Base-by-base conservation (phyloP, 2,113 vertebrate species). In the Pterocles burchelli region DNA sequence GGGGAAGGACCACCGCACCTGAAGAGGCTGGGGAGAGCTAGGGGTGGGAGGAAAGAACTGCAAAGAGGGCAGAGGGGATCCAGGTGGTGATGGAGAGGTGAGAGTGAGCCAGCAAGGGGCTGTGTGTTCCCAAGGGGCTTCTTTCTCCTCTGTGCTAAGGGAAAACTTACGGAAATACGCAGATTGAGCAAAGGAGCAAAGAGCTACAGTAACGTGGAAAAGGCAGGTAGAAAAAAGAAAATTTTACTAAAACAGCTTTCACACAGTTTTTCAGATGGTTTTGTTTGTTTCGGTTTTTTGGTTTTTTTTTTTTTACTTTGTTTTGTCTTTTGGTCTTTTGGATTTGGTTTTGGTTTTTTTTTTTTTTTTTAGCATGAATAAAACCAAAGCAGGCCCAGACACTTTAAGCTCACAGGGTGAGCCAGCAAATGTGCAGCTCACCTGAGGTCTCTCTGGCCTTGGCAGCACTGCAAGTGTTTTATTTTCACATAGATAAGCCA, bases 401-500 rank as follows among this genome's bases (percentile, higher is more conserved):
- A 48, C n/a, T 72, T 81, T 7, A 76, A 84, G 19, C 18, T 87
- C 57, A 26, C 19, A 67, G 19, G n/a, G 43, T 0, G 1, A 92
- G 54, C 16, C 58, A 88, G 31, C 25, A 81, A 25, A 51, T 49
- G 76, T 0, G 4, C 24, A 75, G 61, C 43, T 94, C 58, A 89
- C 71, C 49, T 90, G 88, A 92, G 25, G 54, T 77, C 71, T 74
- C 68, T 74, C 65, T 82, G 76, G 82, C 28, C 70, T 89, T 62
- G 79, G 61, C 58, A 96, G n/a, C 8, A 29, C 33, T 78, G 52
- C 1, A 0, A 48, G 17, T 15, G 41, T 36, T 79, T 57, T 70
- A 51, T 82, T 96, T 94, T 88, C 63, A 63, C 22, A 34, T 41
- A 89, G 74, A 55, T 67, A 90, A 96, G 76, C 72, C 45, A 38